These are phyloP conservation scores for Doryteuthis pealeii DNA, from an alignment of 1,140 invertebrate genomes.

Conservation along the genomic window DNA sequence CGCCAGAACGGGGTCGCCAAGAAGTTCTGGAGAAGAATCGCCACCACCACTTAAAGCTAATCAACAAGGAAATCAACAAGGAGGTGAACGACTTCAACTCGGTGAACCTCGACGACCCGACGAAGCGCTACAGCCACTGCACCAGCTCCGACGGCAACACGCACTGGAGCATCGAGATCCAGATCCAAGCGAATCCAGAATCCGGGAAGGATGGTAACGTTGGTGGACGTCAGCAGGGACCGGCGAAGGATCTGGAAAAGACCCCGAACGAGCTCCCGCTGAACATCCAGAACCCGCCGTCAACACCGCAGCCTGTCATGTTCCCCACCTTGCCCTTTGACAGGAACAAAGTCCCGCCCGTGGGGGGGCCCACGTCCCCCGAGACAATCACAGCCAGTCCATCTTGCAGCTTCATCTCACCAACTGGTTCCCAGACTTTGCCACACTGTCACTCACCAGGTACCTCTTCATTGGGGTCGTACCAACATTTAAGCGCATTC, in stretches of 20 bases:
- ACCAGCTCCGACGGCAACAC: slow-evolving; percentile 46
- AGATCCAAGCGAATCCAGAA: slow-evolving; percentile 31
- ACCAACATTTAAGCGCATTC: slow-evolving; percentile 49
- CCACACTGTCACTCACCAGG: slow-evolving; percentile 43
- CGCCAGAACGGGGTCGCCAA: slow-evolving; percentile 88
- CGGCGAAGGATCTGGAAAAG: background rate
- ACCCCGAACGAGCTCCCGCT: slow-evolving; percentile 10
- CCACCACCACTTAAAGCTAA: slow-evolving; percentile 68
- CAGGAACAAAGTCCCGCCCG: slow-evolving; percentile 28
- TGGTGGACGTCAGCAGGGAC: background rate
- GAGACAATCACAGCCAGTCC: slow-evolving; percentile 25
- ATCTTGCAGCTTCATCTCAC: slow-evolving; percentile 34
- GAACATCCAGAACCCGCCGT: slow-evolving; percentile 20
- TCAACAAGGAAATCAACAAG: slow-evolving; percentile 51
- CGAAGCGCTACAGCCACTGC: slow-evolving; percentile 33
- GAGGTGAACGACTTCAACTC: slow-evolving; percentile 48
- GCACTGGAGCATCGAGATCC: slow-evolving; percentile 50
- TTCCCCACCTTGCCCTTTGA: slow-evolving; percentile 29
- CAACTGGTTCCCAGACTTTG: slow-evolving; percentile 30
- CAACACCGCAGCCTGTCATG: slow-evolving; percentile 12
- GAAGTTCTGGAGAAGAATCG: slow-evolving; percentile 87
- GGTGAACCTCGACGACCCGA: slow-evolving; percentile 32
- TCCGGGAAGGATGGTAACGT: background rate
- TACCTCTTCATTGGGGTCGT: slow-evolving; percentile 39
- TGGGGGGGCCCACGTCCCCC: slow-evolving; percentile 26